These are phyloP conservation scores for Pseudomyrmex flavicornis DNA, from an alignment of 1,140 invertebrate species.

Conservation along the genomic window DNA sequence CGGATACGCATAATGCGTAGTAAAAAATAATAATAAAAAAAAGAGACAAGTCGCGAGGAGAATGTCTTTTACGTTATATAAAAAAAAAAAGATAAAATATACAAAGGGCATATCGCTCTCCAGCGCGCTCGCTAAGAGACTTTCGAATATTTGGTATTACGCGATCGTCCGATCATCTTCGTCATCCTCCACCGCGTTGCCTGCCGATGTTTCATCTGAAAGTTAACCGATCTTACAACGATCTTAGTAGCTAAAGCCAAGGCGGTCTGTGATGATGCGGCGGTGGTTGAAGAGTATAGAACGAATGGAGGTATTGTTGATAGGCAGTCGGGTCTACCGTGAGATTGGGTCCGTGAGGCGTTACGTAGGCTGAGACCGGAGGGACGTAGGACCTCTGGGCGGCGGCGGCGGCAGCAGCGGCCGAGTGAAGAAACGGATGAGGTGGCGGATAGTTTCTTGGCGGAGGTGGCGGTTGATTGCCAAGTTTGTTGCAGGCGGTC, in stretches of 20 bases:
- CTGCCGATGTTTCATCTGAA: neutral
- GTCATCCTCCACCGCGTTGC: neutral
- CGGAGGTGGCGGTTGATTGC: conserved; percentile 75
- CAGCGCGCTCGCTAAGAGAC: conserved; percentile 33
- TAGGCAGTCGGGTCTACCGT: conserved; percentile 82
- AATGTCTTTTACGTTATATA: conserved; percentile 21
- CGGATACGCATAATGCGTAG: conserved; percentile 5
- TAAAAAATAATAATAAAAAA: conserved; percentile 34
- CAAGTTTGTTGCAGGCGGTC: conserved; percentile 79
- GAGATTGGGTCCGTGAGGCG: conserved; percentile 81
- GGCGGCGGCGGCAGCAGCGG: conserved; percentile 41
- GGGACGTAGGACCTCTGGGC: conserved; percentile 81
- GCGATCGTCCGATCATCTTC: neutral
- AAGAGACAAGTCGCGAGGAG: conserved; percentile 38
- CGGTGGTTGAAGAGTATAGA: conserved; percentile 81
- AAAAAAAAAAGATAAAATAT: neutral
- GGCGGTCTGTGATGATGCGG: conserved; percentile 83
- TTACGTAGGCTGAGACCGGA: conserved; percentile 81
- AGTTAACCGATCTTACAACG: conserved; percentile 18
- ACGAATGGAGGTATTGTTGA: conserved; percentile 83
- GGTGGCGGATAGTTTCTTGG: conserved; percentile 80
- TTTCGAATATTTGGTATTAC: conserved; percentile 24
- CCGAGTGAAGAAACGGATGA: conserved; percentile 82
- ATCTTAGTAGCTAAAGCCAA: conserved; percentile 81
- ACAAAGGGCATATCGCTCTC: conserved; percentile 9